Base-by-base conservation (phyloP, 2,797 vertebrate genomes). In the Otolemur crassicaudatus region DNA sequence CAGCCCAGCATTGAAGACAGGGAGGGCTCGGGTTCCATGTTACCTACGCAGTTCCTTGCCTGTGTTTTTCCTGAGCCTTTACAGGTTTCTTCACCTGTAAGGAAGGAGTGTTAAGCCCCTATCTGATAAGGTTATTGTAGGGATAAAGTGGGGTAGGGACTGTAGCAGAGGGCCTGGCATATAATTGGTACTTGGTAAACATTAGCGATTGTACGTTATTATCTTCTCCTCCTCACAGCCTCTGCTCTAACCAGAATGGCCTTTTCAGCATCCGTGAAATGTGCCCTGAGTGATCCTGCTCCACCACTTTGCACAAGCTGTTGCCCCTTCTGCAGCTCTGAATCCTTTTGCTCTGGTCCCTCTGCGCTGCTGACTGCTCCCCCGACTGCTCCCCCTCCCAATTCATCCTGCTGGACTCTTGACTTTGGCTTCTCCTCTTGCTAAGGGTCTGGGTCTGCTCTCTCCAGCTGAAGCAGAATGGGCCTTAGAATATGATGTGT, bases 361-460 rank as follows among this genome's bases (percentile, higher is more conserved):
- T 89, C 31, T 56, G 46, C 29, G 49, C 53, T 6, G 25, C n/a
- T 37, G n/a, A 61, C 40, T 40, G 40, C 40, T 40, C 40, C 40
- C 40, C 40, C 40, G 49, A 53, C 73, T 53, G n/a, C 7, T 69
- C 58, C 43, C 72, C 13, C 25, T 77, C 77, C 89, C 61, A 60
- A 4, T 27, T 56, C 49, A 31, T 49, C 56, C 20, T 76, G 9
- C 10, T 61, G 63, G 65, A 58, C 61, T 58, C 56, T 67, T 67
- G 43, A 69, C 61, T 63, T 80, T 46, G 83, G 84, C 61, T n/a
- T 86, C 65, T 91, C 72, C 60, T 91, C 61, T 91, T 60, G 40
- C 53, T 90, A 25, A 67, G 43, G 11, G 27, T 76, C 22, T 34
- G 56, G 67, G 16, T 75, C 76, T 88, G n/a, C 58, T 79, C 12